Base-by-base conservation (phyloP, 2,888 invertebrate species). In the Stictocephala bisonia region DNA sequence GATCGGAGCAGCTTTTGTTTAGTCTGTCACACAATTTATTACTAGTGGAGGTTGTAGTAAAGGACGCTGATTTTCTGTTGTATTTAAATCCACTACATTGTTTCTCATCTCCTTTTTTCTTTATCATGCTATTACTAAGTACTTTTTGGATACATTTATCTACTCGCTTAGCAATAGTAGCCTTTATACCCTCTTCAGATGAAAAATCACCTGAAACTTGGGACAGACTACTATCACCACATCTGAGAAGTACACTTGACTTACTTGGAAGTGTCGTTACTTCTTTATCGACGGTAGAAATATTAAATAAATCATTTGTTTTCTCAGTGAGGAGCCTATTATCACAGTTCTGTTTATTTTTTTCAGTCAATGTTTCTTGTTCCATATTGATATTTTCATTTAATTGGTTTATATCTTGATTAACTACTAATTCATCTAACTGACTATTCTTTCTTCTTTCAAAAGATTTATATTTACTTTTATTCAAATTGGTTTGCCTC, bases 181-280 rank as follows among this genome's bases (percentile, higher is more conserved):
- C 70, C 44, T 71, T 71, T 27, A 71, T 26, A 29, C 48, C 27
- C 27, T 58, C 70, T 44, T 71, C 70, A 18, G 58, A 27, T 11
- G 58, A 44, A 29, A 71, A 58, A 53, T 71, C 70, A 15, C 1
- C 40, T 7, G 31, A 58, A 15, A n/a, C 20, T 2, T 20, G 20
- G 27, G 58, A 29, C 31, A 58, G 41, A 44, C 31, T 48, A 18
- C n/a, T n/a, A n/a, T n/a, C n/a, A n/a, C n/a, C n/a, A n/a, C n/a
- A n/a, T n/a, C n/a, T n/a, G n/a, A n/a, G n/a, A n/a, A n/a, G n/a
- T n/a, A n/a, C n/a, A n/a, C n/a, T n/a, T n/a, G n/a, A n/a, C n/a
- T n/a, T n/a, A n/a, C n/a, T n/a, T n/a, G n/a, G n/a, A n/a, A n/a
- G n/a, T n/a, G n/a, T n/a, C n/a, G n/a, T n/a, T n/a, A n/a, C n/a